These are phyloP conservation scores for Nanger granti DNA, from an alignment of 2,113 vertebrate genomes.

Conservation along the genomic window DNA sequence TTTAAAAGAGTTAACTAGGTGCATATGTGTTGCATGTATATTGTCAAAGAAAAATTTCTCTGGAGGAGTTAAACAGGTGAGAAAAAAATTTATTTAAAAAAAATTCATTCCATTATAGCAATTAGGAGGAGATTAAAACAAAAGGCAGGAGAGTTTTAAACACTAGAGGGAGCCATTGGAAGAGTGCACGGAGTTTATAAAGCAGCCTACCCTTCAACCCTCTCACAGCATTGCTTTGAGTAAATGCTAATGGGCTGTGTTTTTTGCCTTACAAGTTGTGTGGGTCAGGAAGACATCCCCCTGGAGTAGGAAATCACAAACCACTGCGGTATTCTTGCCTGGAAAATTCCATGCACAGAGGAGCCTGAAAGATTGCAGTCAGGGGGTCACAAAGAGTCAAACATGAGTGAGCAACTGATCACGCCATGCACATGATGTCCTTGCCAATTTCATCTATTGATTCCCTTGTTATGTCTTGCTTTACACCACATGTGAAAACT, in stretches of 20 bases:
- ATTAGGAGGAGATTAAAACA: neutral
- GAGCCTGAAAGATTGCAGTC: neutral
- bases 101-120: neutral
- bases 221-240: neutral
- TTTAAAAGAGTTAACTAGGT: neutral
- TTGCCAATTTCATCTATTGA: neutral
- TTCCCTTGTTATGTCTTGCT: neutral
- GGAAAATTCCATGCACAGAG: neutral
- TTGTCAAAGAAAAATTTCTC: neutral
- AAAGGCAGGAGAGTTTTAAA: neutral
- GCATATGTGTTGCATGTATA: too few species aligned
- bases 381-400: neutral
- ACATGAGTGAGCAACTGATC: neutral
- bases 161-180: too few species aligned
- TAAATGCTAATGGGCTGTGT: neutral
- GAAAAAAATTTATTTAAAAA: neutral
- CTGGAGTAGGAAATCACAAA: neutral
- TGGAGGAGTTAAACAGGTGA: neutral
- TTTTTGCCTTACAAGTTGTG: neutral
- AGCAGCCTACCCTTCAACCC: too few species aligned
- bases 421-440: neutral
- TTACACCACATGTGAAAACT: neutral
- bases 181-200: neutral
- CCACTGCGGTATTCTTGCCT: neutral
- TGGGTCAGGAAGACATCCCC: neutral